phyloP scores from a whole-genome alignment of 2,113 vertebrate genomes.

The Antigone vipio region DNA sequence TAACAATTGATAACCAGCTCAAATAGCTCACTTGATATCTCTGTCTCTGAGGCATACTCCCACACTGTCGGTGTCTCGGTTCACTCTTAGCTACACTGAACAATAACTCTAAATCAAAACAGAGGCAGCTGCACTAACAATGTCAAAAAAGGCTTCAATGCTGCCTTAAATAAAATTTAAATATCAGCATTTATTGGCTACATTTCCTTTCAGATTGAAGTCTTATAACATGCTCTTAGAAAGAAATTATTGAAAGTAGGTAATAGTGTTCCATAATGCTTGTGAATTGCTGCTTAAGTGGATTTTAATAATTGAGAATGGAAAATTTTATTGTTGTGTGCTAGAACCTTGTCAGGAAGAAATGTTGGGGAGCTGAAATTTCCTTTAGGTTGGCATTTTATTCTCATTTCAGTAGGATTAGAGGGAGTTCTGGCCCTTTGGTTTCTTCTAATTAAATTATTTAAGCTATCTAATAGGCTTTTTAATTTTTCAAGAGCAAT shows the following conservation, averaged over 20 bases:
- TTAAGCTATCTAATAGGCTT: background rate
- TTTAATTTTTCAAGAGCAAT: background rate
- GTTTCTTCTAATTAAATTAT: background rate
- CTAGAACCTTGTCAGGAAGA: background rate
- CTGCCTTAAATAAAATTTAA: background rate
- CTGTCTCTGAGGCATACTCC: slow-evolving; percentile 32
- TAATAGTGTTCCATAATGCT: background rate
- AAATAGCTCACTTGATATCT: slow-evolving; percentile 68
- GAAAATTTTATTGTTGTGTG: background rate
- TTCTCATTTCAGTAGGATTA: background rate
- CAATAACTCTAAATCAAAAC: slow-evolving; percentile 66
- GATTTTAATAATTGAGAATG: slow-evolving; percentile 51
- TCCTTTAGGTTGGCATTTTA: background rate
- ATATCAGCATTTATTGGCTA: background rate
- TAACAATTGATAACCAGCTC: slow-evolving; percentile 79
- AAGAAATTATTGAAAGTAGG: background rate
- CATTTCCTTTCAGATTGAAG: background rate
- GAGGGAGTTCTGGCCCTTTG: background rate
- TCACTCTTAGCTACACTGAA: slow-evolving; percentile 37
- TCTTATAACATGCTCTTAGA: background rate
- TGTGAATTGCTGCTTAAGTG: background rate
- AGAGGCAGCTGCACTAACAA: background rate
- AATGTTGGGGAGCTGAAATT: background rate
- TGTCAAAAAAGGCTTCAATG: background rate
- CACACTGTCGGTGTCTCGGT: slow-evolving; percentile 31